phyloP scores from a whole-genome alignment of 2,113 vertebrate species.

The Macquaria australasica region DNA sequence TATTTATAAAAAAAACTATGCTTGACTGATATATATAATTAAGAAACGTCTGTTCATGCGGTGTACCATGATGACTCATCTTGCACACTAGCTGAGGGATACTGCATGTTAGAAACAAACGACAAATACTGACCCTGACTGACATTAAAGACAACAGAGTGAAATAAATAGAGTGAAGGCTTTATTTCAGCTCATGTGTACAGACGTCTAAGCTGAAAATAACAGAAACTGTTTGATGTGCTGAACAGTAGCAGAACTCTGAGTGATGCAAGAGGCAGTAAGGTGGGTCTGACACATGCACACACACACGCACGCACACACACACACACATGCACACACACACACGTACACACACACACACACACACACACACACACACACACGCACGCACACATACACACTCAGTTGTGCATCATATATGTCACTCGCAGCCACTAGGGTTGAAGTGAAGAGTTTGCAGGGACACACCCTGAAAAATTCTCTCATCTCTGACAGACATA shows the following conservation, averaged over 20 bases:
- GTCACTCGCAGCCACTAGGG: slow-evolving; percentile 16
- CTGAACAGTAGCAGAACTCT: slow-evolving; percentile 46
- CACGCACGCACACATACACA: background rate
- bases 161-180: slow-evolving; percentile 13
- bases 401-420: slow-evolving; percentile 1
- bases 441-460: slow-evolving; percentile 43
- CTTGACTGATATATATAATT: background rate
- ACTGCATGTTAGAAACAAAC: background rate
- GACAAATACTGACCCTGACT: slow-evolving; percentile 6
- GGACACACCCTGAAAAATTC: slow-evolving; percentile 60
- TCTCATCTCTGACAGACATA: slow-evolving; percentile 52
- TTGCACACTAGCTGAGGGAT: background rate
- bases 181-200: slow-evolving; percentile 26
- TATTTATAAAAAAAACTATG: background rate
- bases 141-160: background rate
- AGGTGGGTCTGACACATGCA: slow-evolving; percentile 26
- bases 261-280: slow-evolving; percentile 52
- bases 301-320: background rate
- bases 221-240: slow-evolving; percentile 36
- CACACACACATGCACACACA: background rate
- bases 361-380: background rate
- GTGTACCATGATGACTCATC: background rate
- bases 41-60: background rate
- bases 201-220: slow-evolving; percentile 32
- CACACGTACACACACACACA: background rate